Conservation (phyloP, 2,888 invertebrate genomes). For the Corythucha ciliata region DNA sequence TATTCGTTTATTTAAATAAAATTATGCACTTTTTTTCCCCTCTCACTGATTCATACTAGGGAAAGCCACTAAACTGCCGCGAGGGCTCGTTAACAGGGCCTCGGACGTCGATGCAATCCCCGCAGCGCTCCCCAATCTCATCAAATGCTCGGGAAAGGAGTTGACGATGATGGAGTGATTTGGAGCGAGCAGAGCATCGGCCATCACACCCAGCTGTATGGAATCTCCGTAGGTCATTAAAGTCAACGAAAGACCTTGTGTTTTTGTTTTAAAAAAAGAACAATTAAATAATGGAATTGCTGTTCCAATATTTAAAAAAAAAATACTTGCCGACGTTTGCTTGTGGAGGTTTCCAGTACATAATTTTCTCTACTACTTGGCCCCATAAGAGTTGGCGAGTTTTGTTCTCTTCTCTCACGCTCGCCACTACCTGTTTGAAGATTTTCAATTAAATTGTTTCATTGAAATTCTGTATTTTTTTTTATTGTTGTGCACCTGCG, state of each 20-base stretch:
- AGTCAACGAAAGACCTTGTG: constrained; percentile 60
- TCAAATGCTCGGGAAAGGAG: constrained; percentile 35
- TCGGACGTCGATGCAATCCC: no score
- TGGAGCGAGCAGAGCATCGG: constrained; percentile 59
- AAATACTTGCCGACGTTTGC: constrained; percentile 60
- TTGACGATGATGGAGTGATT: constrained; percentile 50
- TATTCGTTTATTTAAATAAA: no score
- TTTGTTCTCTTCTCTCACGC: constrained; percentile 35
- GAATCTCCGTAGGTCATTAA: constrained; percentile 58
- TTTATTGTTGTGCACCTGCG: constrained; percentile 46
- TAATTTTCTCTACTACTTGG: constrained; percentile 51
- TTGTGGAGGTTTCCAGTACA: constrained; percentile 67
- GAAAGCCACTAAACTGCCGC: no score
- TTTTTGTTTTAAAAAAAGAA: no score
- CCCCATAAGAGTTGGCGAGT: constrained; percentile 50
- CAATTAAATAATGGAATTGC: neutral
- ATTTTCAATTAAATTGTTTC: no score
- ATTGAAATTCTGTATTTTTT: neutral
- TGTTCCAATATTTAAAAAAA: neutral
- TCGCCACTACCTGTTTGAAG: constrained; percentile 37
- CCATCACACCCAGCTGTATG: constrained; percentile 59
- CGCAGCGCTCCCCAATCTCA: constrained; percentile 32
- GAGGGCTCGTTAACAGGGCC: no score
- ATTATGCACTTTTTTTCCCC: no score
- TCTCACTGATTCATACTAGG: no score